Evolutionary conservation across 2,113 vertebrate species (phyloP).

Genomic region (Formicarius rufipectus): DNA sequence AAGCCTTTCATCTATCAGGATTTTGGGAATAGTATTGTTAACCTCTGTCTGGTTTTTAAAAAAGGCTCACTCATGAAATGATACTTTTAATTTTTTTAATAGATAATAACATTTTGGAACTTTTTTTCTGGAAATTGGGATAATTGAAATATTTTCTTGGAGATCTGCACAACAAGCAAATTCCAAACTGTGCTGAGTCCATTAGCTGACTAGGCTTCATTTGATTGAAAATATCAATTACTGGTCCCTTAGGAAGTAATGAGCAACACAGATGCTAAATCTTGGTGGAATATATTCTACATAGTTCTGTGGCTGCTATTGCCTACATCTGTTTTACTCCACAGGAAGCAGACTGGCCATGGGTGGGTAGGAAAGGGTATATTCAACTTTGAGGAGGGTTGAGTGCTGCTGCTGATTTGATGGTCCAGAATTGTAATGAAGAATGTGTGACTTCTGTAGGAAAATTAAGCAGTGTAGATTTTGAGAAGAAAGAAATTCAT

Average conservation of each 20-base stretch:
- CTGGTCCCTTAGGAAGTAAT: background rate
- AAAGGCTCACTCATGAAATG: background rate
- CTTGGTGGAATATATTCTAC: background rate
- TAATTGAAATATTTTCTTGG: background rate
- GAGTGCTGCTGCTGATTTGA: background rate
- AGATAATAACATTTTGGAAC: background rate
- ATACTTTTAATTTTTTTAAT: background rate
- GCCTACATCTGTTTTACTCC: background rate
- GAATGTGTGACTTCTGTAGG: background rate
- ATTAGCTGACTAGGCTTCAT: background rate
- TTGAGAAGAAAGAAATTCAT: background rate
- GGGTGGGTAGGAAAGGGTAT: background rate
- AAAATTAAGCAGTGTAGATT: background rate
- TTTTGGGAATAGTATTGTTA: background rate
- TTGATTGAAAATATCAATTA: background rate
- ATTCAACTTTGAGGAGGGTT: background rate
- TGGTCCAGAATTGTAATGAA: background rate
- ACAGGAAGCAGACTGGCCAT: background rate
- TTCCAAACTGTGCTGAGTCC: background rate
- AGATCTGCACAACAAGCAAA: background rate
- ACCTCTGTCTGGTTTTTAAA: background rate
- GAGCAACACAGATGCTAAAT: background rate
- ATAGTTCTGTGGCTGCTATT: background rate
- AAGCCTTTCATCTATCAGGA: background rate
- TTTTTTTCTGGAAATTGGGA: background rate